Base-by-base conservation (phyloP, 2,797 vertebrate species). In the Micropoecilia bifurca region DNA sequence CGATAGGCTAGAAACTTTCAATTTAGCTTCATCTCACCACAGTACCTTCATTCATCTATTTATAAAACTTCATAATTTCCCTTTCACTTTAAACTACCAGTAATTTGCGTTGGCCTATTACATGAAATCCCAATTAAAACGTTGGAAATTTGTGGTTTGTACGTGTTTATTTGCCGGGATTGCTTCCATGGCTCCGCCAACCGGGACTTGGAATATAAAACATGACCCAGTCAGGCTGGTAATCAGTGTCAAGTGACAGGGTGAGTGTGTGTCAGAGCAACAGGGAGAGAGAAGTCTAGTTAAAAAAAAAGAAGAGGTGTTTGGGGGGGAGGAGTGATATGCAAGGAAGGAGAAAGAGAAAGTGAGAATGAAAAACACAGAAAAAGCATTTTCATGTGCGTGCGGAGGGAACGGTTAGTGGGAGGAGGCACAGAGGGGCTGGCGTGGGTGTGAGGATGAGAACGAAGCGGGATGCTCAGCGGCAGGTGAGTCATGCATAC, bases 401-500 rank as follows among this genome's bases (percentile, higher is more conserved):
- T 87, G 79, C 39, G 78, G 33, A 84, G 71, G 78, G 83, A 90
- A 82, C 83, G 83, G 89, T 76, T 86, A 82, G 86, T 77, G 69
- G 78, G 76, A 87, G 77, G 87, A 87, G 84, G 83, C 75, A 45
- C 83, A 82, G 72, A 87, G 85, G 80, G 79, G 84, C 78, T 63
- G 33, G 81, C 81, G 86, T 90, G 88, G 88, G 90, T 81, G 91
- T 84, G 84, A 87, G 76, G 83, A 88, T 80, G 86, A 90, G 85
- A 87, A 79, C 86, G 85, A 79, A 85, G 82, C 81, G 88, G 85
- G 48, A 87, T 72, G 80, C 85, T 81, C 78, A 59, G 85, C 85
- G 89, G 89, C 84, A 93, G 86, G 90, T 93, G 89, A 93, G 84
- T 93, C 90, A 92, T 79, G 77, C 76, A 88, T 77, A 79, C 76